Conservation (phyloP, 2,797 vertebrate species). For the Adelosebastes latens region DNA sequence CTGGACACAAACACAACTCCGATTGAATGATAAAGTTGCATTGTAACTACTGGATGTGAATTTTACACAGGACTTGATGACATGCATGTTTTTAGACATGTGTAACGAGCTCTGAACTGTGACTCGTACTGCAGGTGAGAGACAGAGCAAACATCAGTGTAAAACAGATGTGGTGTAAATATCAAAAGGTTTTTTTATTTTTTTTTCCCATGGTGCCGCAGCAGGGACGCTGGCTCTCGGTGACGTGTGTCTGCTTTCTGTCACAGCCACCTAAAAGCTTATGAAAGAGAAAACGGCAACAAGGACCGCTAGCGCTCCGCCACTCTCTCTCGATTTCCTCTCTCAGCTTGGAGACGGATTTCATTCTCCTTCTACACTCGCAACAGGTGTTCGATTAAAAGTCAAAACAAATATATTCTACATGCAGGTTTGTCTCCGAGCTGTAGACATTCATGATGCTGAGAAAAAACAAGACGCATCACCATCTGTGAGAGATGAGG, state of each 20-base stretch:
- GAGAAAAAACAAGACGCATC: neutral
- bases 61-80: neutral
- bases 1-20: neutral
- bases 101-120: neutral
- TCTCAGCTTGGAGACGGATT: neutral
- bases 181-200: neutral
- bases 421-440: neutral
- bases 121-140: neutral
- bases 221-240: conserved; percentile 17
- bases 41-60: neutral
- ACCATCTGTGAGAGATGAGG: neutral
- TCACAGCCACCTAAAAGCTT: conserved; percentile 46
- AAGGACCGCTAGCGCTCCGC: neutral
- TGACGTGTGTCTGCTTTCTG: conserved; percentile 41
- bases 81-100: neutral
- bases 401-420: neutral
- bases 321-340: neutral
- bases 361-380: neutral
- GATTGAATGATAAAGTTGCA: neutral
- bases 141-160: neutral
- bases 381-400: conserved; percentile 33
- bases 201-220: conserved; percentile 19
- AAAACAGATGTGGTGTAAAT: neutral
- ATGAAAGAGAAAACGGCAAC: conserved; percentile 2
- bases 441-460: neutral